Evolutionary conservation across 37 sponge, comb jelly and placozoan species (phyloP).

Genomic region (Cladorhizidae sp.): DNA sequence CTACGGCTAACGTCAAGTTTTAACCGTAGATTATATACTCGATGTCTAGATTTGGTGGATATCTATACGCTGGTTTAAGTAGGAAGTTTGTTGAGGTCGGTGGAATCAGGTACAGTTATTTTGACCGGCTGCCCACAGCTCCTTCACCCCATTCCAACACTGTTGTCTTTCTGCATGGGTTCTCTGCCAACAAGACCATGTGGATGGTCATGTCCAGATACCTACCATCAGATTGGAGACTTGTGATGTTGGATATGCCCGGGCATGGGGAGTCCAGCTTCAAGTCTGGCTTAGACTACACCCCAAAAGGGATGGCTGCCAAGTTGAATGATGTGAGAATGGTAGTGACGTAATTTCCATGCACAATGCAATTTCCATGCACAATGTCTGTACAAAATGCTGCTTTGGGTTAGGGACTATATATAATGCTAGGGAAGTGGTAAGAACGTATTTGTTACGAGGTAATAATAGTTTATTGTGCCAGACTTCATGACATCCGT

Average conservation of each 20-base stretch:
- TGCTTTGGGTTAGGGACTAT: no score
- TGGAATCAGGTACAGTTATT: constrained; percentile 43
- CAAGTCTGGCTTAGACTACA: constrained; percentile 24
- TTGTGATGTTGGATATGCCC: constrained; percentile 68
- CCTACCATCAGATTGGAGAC: constrained; percentile 64
- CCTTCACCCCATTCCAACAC: constrained; percentile 4
- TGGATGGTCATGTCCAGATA: constrained; percentile 42
- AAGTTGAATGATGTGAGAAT: constrained; percentile 57
- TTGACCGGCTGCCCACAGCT: constrained; percentile 25
- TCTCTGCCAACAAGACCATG: constrained; percentile 48
- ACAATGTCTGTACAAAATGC: no score
- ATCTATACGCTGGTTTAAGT: constrained; percentile 40
- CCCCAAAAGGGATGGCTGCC: constrained; percentile 24
- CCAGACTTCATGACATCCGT: no score
- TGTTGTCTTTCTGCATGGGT: constrained; percentile 73
- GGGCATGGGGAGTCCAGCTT: constrained; percentile 70
- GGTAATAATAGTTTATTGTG: no score
- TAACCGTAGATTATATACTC: neutral
- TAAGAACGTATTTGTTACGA: no score
- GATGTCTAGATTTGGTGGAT: constrained; percentile 55
- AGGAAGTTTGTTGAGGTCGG: constrained; percentile 33
- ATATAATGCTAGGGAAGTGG: no score
- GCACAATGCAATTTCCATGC: no score
- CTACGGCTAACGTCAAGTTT: neutral
- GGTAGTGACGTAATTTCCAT: no score